These are phyloP conservation scores for Aphaenogaster floridana DNA, from an alignment of 1,140 invertebrate species.

Conservation along the genomic window DNA sequence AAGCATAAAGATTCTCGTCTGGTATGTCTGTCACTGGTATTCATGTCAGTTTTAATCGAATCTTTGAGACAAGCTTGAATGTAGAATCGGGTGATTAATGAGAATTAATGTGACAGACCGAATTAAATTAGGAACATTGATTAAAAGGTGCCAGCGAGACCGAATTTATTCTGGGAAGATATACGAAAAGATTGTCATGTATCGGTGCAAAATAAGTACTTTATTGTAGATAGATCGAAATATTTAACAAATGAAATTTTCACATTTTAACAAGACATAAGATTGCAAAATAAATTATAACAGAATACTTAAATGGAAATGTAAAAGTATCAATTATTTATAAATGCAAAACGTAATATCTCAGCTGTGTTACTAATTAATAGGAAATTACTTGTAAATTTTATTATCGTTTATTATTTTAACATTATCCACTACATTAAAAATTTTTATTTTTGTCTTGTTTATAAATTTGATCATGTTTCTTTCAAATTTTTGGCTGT, in stretches of 20 bases:
- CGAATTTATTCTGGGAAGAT: slow-evolving; percentile 48
- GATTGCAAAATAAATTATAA: slow-evolving; percentile 35
- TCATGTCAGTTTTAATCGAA: slow-evolving; percentile 71
- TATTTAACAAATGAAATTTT: slow-evolving; percentile 38
- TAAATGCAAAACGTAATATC: slow-evolving; percentile 13
- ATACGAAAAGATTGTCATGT: slow-evolving; percentile 43
- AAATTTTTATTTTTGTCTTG: background rate
- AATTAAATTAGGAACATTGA: slow-evolving; percentile 67
- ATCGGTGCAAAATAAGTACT: slow-evolving; percentile 63
- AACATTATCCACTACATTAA: background rate
- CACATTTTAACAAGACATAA: slow-evolving; percentile 27
- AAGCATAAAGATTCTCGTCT: slow-evolving; percentile 48
- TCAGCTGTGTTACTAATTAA: background rate
- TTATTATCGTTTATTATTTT: background rate
- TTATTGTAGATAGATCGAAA: slow-evolving; percentile 16
- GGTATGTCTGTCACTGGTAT: slow-evolving; percentile 68
- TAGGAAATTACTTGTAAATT: background rate
- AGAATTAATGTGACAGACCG: slow-evolving; percentile 68
- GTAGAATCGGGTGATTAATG: slow-evolving; percentile 70
- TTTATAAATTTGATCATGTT: background rate
- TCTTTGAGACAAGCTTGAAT: slow-evolving; percentile 57
- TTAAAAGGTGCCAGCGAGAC: slow-evolving; percentile 58
- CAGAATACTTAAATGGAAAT: slow-evolving; percentile 1
- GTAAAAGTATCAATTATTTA: slow-evolving; percentile 12
- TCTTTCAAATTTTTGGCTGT: background rate